phyloP scores from a whole-genome alignment of 2,888 invertebrate species.

The Ophion ellenae region DNA sequence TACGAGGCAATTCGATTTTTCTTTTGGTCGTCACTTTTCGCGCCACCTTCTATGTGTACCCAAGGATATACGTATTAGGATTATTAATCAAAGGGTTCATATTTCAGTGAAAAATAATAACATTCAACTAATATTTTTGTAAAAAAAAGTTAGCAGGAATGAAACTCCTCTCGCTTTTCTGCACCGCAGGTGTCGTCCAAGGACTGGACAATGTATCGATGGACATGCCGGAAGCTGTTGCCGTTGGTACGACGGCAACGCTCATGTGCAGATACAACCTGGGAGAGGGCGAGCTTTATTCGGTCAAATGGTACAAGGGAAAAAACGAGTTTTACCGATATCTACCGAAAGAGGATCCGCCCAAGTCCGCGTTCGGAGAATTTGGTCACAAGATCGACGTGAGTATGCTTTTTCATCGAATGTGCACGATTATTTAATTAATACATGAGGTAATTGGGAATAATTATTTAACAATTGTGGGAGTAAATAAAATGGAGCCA shows the following conservation, averaged over 20 bases:
- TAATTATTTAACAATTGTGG: too few relatives aligned
- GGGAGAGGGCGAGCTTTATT: conserved; percentile 90
- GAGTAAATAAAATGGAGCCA: too few relatives aligned
- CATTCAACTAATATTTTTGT: neutral
- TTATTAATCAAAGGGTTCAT: too few relatives aligned
- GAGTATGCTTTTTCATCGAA: conserved; percentile 83
- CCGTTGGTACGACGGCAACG: conserved; percentile 89
- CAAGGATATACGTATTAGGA: too few relatives aligned
- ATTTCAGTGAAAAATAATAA: too few relatives aligned
- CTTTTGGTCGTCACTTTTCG: too few relatives aligned
- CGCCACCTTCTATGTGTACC: too few relatives aligned
- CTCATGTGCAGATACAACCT: conserved; percentile 91
- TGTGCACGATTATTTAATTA: too few relatives aligned
- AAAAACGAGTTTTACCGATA: conserved; percentile 91
- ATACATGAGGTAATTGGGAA: too few relatives aligned
- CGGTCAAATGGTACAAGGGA: conserved; percentile 93
- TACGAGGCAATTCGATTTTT: too few relatives aligned
- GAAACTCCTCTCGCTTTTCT: conserved; percentile 8
- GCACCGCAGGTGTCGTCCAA: conserved; percentile 74
- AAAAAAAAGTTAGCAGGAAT: neutral
- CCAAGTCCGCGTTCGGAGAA: conserved; percentile 89
- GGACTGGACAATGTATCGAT: conserved; percentile 89
- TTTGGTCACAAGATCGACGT: conserved; percentile 90
- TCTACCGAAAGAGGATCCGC: conserved; percentile 91
- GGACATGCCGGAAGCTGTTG: conserved; percentile 89